Evolutionary conservation across 2,888 invertebrate species (phyloP).

Genomic region (Scaptodrosophila latifasciaeformis): DNA sequence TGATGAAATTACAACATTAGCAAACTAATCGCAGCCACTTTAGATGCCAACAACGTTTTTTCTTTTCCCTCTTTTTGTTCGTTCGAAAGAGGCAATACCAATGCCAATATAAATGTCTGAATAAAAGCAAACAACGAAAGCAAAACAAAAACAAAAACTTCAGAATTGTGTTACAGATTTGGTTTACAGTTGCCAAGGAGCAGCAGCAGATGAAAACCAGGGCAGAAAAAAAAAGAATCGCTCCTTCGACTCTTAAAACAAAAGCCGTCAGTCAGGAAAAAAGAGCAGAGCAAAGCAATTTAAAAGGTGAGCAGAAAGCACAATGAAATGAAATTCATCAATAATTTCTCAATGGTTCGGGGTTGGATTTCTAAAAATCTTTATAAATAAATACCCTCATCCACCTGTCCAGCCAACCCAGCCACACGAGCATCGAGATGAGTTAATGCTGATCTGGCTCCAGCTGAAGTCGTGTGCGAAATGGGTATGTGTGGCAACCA

Average conservation of each 20-base stretch:
- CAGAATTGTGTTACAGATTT: constrained; percentile 37
- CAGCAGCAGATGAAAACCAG: constrained; percentile 3
- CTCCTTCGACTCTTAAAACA: background rate
- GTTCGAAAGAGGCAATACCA: background rate
- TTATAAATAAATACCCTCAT: background rate
- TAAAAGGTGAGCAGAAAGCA: constrained; percentile 36
- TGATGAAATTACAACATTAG: constrained; percentile 68
- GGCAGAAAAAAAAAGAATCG: background rate
- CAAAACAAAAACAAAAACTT: constrained; percentile 8
- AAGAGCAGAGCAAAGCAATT: constrained; percentile 53
- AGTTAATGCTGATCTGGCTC: background rate
- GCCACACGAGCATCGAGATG: background rate
- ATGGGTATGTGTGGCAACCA: constrained; percentile 28
- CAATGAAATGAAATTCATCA: constrained; percentile 60
- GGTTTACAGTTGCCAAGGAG: constrained; percentile 29
- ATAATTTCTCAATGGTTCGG: constrained; percentile 44
- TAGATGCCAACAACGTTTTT: constrained; percentile 55
- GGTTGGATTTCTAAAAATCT: background rate
- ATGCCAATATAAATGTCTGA: constrained; percentile 53
- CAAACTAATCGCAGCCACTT: constrained; percentile 67
- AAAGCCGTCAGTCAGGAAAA: constrained; percentile 1
- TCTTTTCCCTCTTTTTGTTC: background rate
- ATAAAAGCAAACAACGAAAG: constrained; percentile 41
- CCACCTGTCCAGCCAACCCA: background rate
- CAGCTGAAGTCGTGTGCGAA: background rate